phyloP scores from a whole-genome alignment of 64 coral and sea anemone genomes.

The Catalaphyllia jardinei region DNA sequence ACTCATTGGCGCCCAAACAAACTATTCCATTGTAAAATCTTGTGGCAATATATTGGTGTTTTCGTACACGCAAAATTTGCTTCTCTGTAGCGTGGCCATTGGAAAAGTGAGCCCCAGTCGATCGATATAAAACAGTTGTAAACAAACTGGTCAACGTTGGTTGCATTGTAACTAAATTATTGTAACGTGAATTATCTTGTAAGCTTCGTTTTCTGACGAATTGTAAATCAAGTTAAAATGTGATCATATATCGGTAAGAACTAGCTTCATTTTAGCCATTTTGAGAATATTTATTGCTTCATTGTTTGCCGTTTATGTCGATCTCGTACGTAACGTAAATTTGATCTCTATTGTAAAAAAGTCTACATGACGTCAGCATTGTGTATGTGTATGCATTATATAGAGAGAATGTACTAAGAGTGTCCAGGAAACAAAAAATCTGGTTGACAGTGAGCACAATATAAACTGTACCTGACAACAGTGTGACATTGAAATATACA shows the following conservation, averaged over 20 bases:
- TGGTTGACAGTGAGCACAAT: no score
- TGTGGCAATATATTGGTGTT: not conserved
- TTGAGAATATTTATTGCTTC: not conserved
- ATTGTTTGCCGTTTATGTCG: not conserved
- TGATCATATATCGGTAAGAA: not conserved
- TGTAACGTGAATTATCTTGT: not conserved
- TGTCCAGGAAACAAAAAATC: no score
- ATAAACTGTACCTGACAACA: no score
- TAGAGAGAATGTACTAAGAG: no score
- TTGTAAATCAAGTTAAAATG: not conserved
- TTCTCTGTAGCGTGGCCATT: not conserved
- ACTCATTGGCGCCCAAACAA: not conserved
- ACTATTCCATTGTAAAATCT: not conserved
- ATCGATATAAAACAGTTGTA: slow-evolving; percentile 9
- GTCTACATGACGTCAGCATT: no score
- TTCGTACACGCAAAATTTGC: not conserved
- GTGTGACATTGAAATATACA: no score
- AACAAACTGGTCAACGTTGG: not conserved
- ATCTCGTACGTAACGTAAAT: no score
- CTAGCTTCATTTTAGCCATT: not conserved
- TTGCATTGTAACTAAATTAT: not conserved
- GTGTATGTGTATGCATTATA: no score
- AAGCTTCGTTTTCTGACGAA: not conserved
- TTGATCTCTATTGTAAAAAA: no score
- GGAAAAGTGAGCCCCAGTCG: not conserved